These are phyloP conservation scores for Phyllopteryx taeniolatus DNA, from an alignment of 2,113 vertebrate genomes.

Conservation along the genomic window DNA sequence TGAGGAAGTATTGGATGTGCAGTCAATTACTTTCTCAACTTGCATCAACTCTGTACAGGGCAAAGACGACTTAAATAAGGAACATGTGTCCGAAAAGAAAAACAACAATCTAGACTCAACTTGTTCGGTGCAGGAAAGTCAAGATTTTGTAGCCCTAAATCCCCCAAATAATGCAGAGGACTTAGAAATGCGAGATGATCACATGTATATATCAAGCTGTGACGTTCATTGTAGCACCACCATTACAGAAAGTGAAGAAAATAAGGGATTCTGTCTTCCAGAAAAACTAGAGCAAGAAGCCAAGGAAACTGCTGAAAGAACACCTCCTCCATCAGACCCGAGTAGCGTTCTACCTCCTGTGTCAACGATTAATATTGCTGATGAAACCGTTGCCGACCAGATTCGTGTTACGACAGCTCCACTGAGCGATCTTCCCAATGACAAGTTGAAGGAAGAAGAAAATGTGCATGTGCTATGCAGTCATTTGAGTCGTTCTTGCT, in stretches of 20 bases:
- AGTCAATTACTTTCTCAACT: not conserved
- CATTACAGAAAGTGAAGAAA: constrained; percentile 15
- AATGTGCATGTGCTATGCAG: constrained; percentile 27
- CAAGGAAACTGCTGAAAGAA: not conserved
- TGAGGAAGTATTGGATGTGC: not conserved
- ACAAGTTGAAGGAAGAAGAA: constrained; percentile 7
- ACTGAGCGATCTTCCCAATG: constrained; percentile 1
- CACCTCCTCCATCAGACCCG: not conserved
- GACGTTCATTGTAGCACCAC: not conserved
- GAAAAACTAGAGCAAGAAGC: constrained; percentile 1
- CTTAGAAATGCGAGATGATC: not conserved
- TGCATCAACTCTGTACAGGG: not conserved
- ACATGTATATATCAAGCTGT: not conserved
- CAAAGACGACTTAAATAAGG: not conserved
- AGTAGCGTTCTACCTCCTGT: not conserved
- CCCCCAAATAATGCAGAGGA: not conserved
- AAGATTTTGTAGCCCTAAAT: not conserved
- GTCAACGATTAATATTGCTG: constrained; percentile 2
- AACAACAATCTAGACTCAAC: constrained; percentile 4
- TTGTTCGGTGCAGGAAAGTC: not conserved
- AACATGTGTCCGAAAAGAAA: constrained; percentile 9
- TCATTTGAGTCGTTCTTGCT: constrained; percentile 25
- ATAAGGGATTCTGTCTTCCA: not conserved
- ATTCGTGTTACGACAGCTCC: constrained; percentile 3
- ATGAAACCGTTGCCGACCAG: not conserved